Conservation (phyloP, 1,140 invertebrate genomes). For the Drosophila prosaltans region DNA sequence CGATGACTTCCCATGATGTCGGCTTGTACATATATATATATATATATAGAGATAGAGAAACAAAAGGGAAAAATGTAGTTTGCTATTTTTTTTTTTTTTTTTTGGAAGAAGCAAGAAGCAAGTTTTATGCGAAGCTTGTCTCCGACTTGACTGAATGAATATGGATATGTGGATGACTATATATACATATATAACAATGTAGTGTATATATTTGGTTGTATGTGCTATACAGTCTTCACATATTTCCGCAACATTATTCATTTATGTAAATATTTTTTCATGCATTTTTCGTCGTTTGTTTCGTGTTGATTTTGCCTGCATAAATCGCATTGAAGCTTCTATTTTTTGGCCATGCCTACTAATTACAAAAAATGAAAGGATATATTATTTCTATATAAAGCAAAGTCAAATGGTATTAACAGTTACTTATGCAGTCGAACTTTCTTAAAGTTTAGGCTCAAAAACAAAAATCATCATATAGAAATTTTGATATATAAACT, state of each 20-base stretch:
- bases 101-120: conserved; percentile 34
- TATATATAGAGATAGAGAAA: conserved; percentile 14
- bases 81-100: conserved; percentile 31
- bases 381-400: neutral
- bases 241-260: conserved; percentile 77
- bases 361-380: neutral
- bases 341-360: conserved; percentile 3
- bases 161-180: conserved; percentile 33
- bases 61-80: conserved; percentile 30
- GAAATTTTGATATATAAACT: too few relatives aligned
- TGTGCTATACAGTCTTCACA: conserved; percentile 19
- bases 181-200: neutral
- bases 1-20: conserved; percentile 33
- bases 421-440: too few relatives aligned
- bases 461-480: too few relatives aligned
- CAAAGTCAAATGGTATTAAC: too few relatives aligned
- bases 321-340: conserved; percentile 30
- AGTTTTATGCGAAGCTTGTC: conserved; percentile 50
- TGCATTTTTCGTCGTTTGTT: conserved; percentile 49
- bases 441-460: too few relatives aligned
- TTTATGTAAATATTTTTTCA: conserved; percentile 69
- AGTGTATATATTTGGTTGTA: conserved; percentile 14
- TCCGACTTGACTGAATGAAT: conserved; percentile 56
- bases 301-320: conserved; percentile 38
- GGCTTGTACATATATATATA: conserved; percentile 5